Conservation (phyloP, 2,797 vertebrate species). For the Ataeniobius toweri region DNA sequence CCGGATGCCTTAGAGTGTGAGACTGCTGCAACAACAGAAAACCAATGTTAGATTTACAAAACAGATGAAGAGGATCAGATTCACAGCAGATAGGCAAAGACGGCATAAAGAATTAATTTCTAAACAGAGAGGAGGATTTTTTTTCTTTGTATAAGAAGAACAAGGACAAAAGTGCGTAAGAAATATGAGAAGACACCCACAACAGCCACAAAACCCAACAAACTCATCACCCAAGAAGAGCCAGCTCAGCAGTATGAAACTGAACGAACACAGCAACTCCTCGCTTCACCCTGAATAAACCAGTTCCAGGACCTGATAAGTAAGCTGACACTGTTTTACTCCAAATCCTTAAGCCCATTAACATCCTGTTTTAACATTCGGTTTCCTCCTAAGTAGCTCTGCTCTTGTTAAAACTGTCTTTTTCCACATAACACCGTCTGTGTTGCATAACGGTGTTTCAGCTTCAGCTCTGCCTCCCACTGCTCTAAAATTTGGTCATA, state of each 20-base stretch:
- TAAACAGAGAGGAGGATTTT: background rate
- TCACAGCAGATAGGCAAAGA: conserved; percentile 21
- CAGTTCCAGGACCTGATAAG: conserved; percentile 31
- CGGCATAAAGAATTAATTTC: background rate
- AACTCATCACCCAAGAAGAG: conserved; percentile 46
- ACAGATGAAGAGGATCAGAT: background rate
- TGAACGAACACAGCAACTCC: conserved; percentile 52
- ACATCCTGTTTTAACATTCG: conserved; percentile 12
- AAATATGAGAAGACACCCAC: conserved; percentile 63
- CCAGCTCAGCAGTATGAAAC: conserved; percentile 56
- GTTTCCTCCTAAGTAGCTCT: conserved; percentile 2
- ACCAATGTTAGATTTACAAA: background rate
- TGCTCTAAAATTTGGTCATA: conserved; percentile 3
- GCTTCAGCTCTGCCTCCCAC: background rate
- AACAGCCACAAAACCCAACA: conserved; percentile 68
- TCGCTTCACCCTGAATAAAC: conserved; percentile 52
- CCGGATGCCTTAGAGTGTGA: background rate
- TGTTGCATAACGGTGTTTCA: background rate
- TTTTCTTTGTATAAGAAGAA: background rate
- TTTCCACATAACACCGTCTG: conserved; percentile 1
- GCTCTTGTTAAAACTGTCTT: conserved; percentile 12
- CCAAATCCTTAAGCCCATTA: conserved; percentile 24
- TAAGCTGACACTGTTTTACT: conserved; percentile 21
- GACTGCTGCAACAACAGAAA: background rate
- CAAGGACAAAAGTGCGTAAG: conserved; percentile 22